phyloP scores from a whole-genome alignment of 2,797 vertebrate species.

The Okamejei kenojei region DNA sequence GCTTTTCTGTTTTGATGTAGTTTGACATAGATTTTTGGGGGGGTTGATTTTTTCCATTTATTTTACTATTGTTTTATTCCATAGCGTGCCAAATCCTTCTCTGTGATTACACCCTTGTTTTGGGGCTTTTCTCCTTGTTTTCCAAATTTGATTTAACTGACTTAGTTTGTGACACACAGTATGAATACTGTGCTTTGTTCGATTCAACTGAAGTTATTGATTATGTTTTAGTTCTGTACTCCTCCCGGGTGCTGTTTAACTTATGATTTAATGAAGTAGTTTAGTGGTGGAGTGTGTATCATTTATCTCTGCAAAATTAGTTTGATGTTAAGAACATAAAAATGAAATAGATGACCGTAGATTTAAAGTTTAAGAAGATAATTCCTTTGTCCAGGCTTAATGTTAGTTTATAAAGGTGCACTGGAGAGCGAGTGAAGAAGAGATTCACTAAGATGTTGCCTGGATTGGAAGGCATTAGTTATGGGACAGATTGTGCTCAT shows the following conservation, averaged over 20 bases:
- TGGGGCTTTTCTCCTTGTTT: background rate
- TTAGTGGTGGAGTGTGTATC: background rate
- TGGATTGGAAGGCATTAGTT: too few relatives aligned
- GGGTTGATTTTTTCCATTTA: too few relatives aligned
- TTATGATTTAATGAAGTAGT: background rate
- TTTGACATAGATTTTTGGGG: background rate
- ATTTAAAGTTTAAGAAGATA: constrained; percentile 42
- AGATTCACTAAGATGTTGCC: too few relatives aligned
- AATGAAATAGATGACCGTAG: constrained; percentile 44
- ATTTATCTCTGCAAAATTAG: background rate
- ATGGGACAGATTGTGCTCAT: too few relatives aligned
- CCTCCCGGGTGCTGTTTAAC: background rate
- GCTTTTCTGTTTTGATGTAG: too few relatives aligned
- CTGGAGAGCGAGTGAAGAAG: too few relatives aligned
- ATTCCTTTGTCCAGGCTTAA: background rate
- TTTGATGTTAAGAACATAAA: background rate
- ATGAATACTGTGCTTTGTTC: background rate
- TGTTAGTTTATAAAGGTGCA: background rate
- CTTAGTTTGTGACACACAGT: background rate
- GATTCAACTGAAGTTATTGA: background rate
- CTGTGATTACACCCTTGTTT: background rate
- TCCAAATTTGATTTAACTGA: background rate
- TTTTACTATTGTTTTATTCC: background rate
- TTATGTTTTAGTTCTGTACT: background rate
- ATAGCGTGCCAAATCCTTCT: background rate